These are phyloP conservation scores for mouse (Mus musculus) DNA, from an alignment of 2,113 vertebrate genomes.

Conservation along the genomic window GRCm39 chr11:91415001-91415500, in stretches of 20 bases:
- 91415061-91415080: no score
- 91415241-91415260: slow-evolving; percentile 38
- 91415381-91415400: slow-evolving; percentile 1
- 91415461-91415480: neutral
- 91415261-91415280: slow-evolving; percentile 48
- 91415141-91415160: slow-evolving; percentile 1
- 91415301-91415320: slow-evolving; percentile 63
- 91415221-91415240: slow-evolving; percentile 33
- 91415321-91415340: slow-evolving; percentile 50
- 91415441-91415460: neutral
- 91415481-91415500: neutral
- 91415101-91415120: slow-evolving; percentile 5
- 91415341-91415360: slow-evolving; percentile 25
- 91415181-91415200: slow-evolving; percentile 32
- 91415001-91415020: no score
- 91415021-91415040: no score
- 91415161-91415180: slow-evolving; percentile 30
- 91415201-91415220: slow-evolving; percentile 55
- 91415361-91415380: slow-evolving; percentile 24
- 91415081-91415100: slow-evolving; percentile 37
- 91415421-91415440: neutral
- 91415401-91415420: neutral
- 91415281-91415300: slow-evolving; percentile 68
- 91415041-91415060: no score
- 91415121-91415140: neutral